These are phyloP conservation scores for Theristicus caerulescens DNA, from an alignment of 2,113 vertebrate species.

Conservation along the genomic window DNA sequence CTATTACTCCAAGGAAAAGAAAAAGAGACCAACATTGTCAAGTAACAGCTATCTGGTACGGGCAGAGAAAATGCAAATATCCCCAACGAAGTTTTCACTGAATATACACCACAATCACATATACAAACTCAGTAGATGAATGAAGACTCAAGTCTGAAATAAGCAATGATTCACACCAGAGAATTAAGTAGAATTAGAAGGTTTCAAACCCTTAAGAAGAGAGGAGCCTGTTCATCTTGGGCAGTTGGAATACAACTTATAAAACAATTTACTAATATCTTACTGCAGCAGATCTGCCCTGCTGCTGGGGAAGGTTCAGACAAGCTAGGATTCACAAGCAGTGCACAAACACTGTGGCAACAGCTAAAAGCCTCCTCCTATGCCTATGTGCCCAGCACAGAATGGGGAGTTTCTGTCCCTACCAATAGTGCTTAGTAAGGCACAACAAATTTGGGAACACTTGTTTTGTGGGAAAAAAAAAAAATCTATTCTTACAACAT, in stretches of 20 bases:
- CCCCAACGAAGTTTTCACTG: background rate
- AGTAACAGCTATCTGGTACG: background rate
- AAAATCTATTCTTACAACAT: background rate
- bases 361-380: background rate
- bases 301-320: background rate
- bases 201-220: background rate
- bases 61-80: background rate
- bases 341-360: background rate
- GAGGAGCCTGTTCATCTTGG: background rate
- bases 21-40: background rate
- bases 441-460: background rate
- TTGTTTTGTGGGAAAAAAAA: background rate
- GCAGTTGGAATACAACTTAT: background rate
- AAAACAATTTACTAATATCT: background rate
- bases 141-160: background rate
- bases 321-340: background rate
- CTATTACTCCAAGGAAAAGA: background rate
- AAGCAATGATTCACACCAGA: background rate
- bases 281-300: background rate
- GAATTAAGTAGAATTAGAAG: background rate
- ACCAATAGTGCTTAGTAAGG: background rate
- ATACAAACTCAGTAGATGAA: background rate
- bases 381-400: background rate
- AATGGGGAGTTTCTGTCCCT: background rate
- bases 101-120: background rate